Evolutionary conservation across 2,113 vertebrate genomes (phyloP).

Genomic region (Gymnocephalus cernua): DNA sequence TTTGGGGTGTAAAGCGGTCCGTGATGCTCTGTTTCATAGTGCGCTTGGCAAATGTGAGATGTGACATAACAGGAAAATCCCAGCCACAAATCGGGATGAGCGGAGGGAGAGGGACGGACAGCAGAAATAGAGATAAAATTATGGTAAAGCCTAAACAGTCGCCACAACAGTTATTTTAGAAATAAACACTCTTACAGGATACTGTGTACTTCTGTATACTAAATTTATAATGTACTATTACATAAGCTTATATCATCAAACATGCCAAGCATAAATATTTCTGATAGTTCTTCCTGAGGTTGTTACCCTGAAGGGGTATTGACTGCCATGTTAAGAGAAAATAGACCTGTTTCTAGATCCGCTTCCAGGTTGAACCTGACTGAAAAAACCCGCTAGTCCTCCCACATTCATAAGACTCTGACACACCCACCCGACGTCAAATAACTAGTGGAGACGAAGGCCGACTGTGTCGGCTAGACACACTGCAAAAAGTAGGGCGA

Average conservation of each 20-base stretch:
- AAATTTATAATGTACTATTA: background rate
- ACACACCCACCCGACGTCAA: too few relatives aligned
- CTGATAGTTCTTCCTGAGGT: background rate
- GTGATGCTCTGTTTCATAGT: slow-evolving; percentile 16
- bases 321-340: slow-evolving; percentile 25
- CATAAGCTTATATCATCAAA: background rate
- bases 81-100: slow-evolving; percentile 51
- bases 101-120: slow-evolving; percentile 38
- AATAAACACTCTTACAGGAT: background rate
- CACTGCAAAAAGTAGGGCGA: too few relatives aligned
- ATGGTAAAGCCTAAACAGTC: slow-evolving; percentile 1
- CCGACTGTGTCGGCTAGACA: too few relatives aligned
- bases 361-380: background rate
- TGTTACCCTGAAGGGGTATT: background rate
- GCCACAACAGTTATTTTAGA: slow-evolving; percentile 1
- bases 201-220: background rate
- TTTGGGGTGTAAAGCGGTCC: background rate
- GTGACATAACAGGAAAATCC: slow-evolving; percentile 62
- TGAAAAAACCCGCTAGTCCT: background rate
- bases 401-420: background rate
- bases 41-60: slow-evolving; percentile 21
- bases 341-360: background rate
- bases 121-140: slow-evolving; percentile 43
- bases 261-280: background rate
- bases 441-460: too few relatives aligned